Evolutionary conservation across 2,797 vertebrate genomes (phyloP).

Genomic region (Chiloscyllium punctatum): DNA sequence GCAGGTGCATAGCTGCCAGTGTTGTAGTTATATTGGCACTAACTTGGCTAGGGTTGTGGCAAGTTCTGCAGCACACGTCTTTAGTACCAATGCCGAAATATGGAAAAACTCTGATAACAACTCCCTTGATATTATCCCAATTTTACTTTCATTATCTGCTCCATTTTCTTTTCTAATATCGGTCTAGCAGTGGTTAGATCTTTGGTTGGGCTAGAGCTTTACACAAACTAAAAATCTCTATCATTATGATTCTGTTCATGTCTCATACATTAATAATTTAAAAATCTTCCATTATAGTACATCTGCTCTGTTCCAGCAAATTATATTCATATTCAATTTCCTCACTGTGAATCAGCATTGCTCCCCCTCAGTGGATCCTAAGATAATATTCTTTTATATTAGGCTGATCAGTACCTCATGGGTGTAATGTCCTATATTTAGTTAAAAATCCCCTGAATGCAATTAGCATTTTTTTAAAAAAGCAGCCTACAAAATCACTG

Average conservation of each 20-base stretch:
- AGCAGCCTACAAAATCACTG: not conserved
- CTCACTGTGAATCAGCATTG: not conserved
- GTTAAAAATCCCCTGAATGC: not conserved
- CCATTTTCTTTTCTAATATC: not conserved
- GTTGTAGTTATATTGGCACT: no score
- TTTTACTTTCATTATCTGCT: not conserved
- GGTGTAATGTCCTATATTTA: not conserved
- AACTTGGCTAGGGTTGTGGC: no score
- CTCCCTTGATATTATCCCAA: not conserved
- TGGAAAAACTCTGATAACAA: not conserved
- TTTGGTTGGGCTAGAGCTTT: not conserved
- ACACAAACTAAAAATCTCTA: not conserved
- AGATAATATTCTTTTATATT: not conserved
- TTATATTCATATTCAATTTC: not conserved
- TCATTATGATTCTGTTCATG: not conserved
- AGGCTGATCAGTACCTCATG: not conserved
- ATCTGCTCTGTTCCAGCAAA: not conserved
- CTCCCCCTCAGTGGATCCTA: not conserved
- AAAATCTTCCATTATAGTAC: not conserved
- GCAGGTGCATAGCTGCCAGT: no score
- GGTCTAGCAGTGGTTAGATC: not conserved
- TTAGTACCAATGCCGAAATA: no score
- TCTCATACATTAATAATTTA: not conserved
- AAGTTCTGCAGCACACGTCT: no score
- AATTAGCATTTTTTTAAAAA: not conserved